Percentiles rank a stretch among this genome's conserved stretches.
Conservation (phyloP, 1,140 invertebrate genomes). For the Ceratosolen fusciceps region DNA sequence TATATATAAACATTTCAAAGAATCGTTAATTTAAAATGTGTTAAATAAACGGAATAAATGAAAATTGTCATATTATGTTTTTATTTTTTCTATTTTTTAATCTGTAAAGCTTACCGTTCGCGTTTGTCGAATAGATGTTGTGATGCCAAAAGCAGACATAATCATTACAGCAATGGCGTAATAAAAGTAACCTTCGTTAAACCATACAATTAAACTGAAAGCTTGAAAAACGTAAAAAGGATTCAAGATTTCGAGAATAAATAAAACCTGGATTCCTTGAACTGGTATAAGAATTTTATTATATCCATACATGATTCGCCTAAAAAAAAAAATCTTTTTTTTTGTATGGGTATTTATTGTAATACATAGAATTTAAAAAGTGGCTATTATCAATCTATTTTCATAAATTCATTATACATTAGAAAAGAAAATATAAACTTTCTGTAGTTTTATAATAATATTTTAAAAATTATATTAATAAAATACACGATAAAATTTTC, state of each 20-base stretch:
- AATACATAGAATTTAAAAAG: too few species aligned
- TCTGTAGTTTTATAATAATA: too few species aligned
- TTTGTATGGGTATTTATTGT: too few species aligned
- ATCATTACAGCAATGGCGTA: conserved; percentile 89
- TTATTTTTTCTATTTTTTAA: not conserved
- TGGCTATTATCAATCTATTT: too few species aligned
- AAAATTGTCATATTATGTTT: too few species aligned
- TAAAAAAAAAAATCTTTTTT: too few species aligned
- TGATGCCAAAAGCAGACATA: conserved; percentile 89
- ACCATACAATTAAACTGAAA: conserved; percentile 87
- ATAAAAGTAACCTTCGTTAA: conserved; percentile 86
- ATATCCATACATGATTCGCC: conserved; percentile 82
- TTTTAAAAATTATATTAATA: too few species aligned
- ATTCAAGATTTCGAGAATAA: conserved; percentile 88
- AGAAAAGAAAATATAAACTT: too few species aligned
- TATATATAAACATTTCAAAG: too few species aligned
- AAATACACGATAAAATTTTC: too few species aligned
- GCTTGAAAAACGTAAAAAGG: conserved; percentile 95
- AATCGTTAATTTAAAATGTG: not conserved
- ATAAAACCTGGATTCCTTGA: conserved; percentile 78
- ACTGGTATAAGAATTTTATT: conserved; percentile 87
- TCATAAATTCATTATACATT: too few species aligned
- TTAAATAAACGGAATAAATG: not conserved
- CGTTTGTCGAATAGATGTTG: conserved; percentile 86
- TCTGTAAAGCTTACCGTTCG: conserved; percentile 75